phyloP scores from a whole-genome alignment of 2,888 invertebrate genomes.

The Azorinus chamasolen region DNA sequence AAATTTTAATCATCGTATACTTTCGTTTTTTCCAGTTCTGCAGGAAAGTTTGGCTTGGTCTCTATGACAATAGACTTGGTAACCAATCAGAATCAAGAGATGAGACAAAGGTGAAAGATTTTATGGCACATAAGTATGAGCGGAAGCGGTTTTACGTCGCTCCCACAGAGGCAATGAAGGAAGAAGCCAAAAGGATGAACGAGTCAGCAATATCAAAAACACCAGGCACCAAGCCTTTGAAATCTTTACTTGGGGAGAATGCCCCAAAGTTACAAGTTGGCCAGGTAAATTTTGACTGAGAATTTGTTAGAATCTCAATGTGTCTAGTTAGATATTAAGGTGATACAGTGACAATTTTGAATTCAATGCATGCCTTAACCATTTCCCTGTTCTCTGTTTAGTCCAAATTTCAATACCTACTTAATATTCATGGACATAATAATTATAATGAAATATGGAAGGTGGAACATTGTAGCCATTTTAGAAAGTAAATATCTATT shows the following conservation, averaged over 20 bases:
- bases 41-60: conserved; percentile 96
- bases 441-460: no score
- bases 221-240: conserved; percentile 86
- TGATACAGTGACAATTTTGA: no score
- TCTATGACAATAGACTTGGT: conserved; percentile 89
- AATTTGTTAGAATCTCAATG: background rate
- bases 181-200: conserved; percentile 84
- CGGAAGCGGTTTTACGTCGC: conserved; percentile 91
- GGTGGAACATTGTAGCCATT: no score
- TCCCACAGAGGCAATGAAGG: conserved; percentile 86
- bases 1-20: no score
- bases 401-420: no score
- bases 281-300: conserved; percentile 41
- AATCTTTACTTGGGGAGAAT: conserved; percentile 85
- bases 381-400: no score
- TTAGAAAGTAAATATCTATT: no score
- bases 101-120: conserved; percentile 96
- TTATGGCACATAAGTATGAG: conserved; percentile 98
- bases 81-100: conserved; percentile 91
- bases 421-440: no score
- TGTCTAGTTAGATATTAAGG: no score
- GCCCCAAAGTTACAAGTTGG: conserved; percentile 76
- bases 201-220: conserved; percentile 79
- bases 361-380: no score
- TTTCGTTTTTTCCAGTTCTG: conserved; percentile 90